Evolutionary conservation across 2,113 vertebrate species (phyloP).

Genomic region (Reinhardtius hippoglossoides): DNA sequence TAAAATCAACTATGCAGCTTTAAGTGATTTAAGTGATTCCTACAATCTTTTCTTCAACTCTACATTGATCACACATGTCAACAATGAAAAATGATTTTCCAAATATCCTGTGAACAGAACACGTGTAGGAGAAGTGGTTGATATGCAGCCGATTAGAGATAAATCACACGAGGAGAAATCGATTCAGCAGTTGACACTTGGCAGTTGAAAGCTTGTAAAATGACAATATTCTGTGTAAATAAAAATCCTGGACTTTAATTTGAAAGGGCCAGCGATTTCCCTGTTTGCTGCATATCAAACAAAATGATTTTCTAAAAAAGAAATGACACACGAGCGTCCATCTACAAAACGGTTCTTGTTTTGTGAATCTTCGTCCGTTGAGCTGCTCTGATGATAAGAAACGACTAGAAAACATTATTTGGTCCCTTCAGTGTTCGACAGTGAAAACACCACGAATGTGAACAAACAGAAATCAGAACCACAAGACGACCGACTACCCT

Average conservation of each 20-base stretch:
- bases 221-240: background rate
- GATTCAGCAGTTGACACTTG: slow-evolving; percentile 15
- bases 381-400: slow-evolving; percentile 57
- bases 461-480: slow-evolving; percentile 37
- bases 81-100: background rate
- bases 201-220: slow-evolving; percentile 58
- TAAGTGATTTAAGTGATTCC: background rate
- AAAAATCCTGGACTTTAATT: background rate
- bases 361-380: background rate
- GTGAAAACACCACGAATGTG: slow-evolving; percentile 17
- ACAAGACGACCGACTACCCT: slow-evolving; percentile 24
- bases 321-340: background rate
- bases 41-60: background rate
- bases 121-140: background rate
- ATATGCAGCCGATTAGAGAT: slow-evolving; percentile 14
- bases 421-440: slow-evolving; percentile 68
- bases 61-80: background rate
- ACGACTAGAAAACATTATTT: slow-evolving; percentile 53
- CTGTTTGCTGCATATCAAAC: background rate
- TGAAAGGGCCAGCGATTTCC: background rate
- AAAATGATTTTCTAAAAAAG: background rate
- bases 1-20: background rate
- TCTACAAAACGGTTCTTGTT: background rate
- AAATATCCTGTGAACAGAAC: background rate
- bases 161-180: background rate